Base-by-base conservation (phyloP, 2,888 invertebrate species). In the Cyrtodaria siliqua region DNA sequence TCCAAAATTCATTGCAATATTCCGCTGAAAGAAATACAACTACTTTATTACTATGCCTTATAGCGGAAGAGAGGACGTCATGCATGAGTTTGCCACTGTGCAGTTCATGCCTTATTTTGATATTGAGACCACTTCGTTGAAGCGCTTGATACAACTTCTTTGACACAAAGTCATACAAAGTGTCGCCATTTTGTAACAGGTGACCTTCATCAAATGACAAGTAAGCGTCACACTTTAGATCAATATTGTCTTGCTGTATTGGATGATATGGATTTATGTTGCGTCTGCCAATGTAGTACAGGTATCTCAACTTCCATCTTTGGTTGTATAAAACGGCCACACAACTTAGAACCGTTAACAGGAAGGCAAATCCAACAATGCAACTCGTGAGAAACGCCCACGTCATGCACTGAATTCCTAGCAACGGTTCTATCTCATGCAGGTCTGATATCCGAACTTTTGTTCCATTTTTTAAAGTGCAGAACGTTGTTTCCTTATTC, bases 1-100 rank as follows among this genome's bases (percentile, higher is more conserved):
- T 77, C 77, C 77, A 77, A 44, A 59, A 66, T 9, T 77, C 77
- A 9, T 49, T 38, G 18, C 77, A 68, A 42, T 68, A 72, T 23
- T 49, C 23, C 14, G 53, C n/a, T 23, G 77, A 63, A 9, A 77
- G 38, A 24, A 77, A 64, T 1, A 68, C 68, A n/a, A 68, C 27
- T 2, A 70, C 61, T 64, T 77, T 77, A 8, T 59, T 57, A n/a
- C 47, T 50, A 18, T 56, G 55, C 23, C 60, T 49, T n/a, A 77
- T 53, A 0, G 60, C 49, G n/a, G 56, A 33, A 14, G 77, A 47
- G 23, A 77, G 71, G 0, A 59, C 56, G n/a, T 59, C 38, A 53
- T 63, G 26, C 18, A 72, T 26, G 3, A n/a, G 29, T 40, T 60
- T 55, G 12, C 44, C 52, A n/a, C 18, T 55, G 2, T 49, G 3